Conservation (phyloP, 2,113 vertebrate species). For the Rattus rattus region DNA sequence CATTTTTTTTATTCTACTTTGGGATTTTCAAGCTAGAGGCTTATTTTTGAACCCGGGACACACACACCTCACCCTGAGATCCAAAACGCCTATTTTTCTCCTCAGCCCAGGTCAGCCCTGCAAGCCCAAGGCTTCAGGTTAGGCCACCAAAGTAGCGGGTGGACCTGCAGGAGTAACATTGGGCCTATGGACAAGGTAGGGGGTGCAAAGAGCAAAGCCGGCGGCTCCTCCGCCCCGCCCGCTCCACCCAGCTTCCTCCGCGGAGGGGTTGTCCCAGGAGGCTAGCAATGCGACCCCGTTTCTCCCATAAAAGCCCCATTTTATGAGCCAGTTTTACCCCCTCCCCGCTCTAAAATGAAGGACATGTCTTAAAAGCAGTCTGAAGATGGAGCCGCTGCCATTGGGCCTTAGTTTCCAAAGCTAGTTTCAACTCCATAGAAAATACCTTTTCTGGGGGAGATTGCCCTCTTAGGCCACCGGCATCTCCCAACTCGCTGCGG, state of each 20-base stretch:
- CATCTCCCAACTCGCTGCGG: not conserved
- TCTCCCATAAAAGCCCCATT: slow-evolving; percentile 76
- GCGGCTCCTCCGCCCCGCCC: not conserved
- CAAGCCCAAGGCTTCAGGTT: slow-evolving; percentile 11
- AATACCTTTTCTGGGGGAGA: slow-evolving; percentile 4
- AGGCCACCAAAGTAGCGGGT: not conserved
- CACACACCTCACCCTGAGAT: not conserved
- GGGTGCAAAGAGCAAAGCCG: not conserved
- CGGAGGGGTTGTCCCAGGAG: slow-evolving; percentile 38
- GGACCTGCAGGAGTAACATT: not conserved
- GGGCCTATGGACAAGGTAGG: not conserved
- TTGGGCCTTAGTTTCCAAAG: slow-evolving; percentile 50
- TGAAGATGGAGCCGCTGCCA: slow-evolving; percentile 61
- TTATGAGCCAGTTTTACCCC: slow-evolving; percentile 72
- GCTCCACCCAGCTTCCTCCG: slow-evolving; percentile 46
- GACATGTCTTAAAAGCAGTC: slow-evolving; percentile 70
- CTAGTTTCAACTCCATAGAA: not conserved
- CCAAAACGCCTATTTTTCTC: not conserved
- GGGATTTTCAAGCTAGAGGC: not conserved
- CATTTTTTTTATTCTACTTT: not conserved
- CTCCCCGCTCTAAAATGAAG: slow-evolving; percentile 76
- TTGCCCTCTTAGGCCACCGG: slow-evolving; percentile 15
- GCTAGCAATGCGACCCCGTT: slow-evolving; percentile 54
- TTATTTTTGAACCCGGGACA: not conserved
- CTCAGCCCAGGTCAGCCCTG: not conserved